Evolutionary conservation across 2,797 vertebrate genomes (phyloP).

Genomic region (Chiloscyllium punctatum): DNA sequence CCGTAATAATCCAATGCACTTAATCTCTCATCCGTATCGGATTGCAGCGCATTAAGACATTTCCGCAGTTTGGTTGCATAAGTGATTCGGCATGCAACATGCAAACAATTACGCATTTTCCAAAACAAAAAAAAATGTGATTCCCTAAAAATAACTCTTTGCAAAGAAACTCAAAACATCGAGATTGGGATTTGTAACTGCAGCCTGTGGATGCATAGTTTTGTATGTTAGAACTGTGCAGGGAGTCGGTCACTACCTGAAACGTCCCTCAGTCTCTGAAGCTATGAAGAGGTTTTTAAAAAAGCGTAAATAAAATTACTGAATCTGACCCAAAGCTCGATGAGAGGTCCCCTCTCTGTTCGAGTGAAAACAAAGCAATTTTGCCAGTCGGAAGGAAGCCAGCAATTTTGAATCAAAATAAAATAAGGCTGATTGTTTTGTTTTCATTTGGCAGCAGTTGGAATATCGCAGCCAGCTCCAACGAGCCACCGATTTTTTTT

Average conservation of each 20-base stretch:
- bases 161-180: not conserved
- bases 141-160: not conserved
- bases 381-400: not conserved
- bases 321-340: not conserved
- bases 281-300: not conserved
- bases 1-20: not conserved
- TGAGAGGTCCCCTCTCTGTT: not conserved
- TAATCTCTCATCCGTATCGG: not conserved
- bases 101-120: not conserved
- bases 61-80: not conserved
- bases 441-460: not conserved
- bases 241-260: not conserved
- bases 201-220: not conserved
- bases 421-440: not conserved
- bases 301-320: not conserved
- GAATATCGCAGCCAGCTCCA: not conserved
- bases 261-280: not conserved
- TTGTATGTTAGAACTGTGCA: not conserved
- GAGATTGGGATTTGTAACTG: not conserved
- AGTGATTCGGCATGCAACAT: not conserved
- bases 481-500: too few species aligned
- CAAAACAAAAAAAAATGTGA: not conserved
- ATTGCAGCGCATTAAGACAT: not conserved
- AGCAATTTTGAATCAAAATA: not conserved
- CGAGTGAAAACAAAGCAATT: too few species aligned